A percentile compares a stretch with the other conserved stretches of the same genome.
Evolutionary conservation across 2,888 invertebrate genomes (phyloP).

Genomic region (Cartodere bifasciata): DNA sequence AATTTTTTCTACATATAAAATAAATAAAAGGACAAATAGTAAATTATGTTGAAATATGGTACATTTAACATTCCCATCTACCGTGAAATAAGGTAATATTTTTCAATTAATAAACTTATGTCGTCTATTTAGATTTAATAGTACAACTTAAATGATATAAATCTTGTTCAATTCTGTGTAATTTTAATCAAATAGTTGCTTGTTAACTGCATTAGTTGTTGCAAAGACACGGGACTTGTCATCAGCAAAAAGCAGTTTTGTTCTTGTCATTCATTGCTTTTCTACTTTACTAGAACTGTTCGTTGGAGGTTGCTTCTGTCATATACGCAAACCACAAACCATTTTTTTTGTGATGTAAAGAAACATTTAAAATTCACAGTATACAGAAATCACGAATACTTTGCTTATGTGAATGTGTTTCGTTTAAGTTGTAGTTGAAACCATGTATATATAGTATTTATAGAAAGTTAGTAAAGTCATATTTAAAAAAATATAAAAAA

Average conservation of each 20-base stretch:
- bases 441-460: too few relatives aligned
- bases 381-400: too few relatives aligned
- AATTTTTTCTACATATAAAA: conserved; percentile 9
- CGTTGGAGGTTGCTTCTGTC: too few relatives aligned
- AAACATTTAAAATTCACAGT: too few relatives aligned
- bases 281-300: too few relatives aligned
- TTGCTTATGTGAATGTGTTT: too few relatives aligned
- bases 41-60: conserved; percentile 11
- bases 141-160: conserved; percentile 14
- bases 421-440: too few relatives aligned
- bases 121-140: conserved; percentile 22
- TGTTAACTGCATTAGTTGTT: conserved; percentile 15
- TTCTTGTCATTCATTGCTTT: too few relatives aligned
- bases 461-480: too few relatives aligned
- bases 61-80: conserved; percentile 21
- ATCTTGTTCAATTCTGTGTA: conserved; percentile 15
- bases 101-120: conserved; percentile 24
- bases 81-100: conserved; percentile 25
- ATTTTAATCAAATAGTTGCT: conserved; percentile 17
- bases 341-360: too few relatives aligned
- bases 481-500: too few relatives aligned
- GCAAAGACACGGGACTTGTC: conserved; percentile 14
- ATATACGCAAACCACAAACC: too few relatives aligned
- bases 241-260: conserved; percentile 17
- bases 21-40: conserved; percentile 10